These are phyloP conservation scores for Branchellion lobata DNA, from an alignment of 2,888 invertebrate species.

Conservation along the genomic window DNA sequence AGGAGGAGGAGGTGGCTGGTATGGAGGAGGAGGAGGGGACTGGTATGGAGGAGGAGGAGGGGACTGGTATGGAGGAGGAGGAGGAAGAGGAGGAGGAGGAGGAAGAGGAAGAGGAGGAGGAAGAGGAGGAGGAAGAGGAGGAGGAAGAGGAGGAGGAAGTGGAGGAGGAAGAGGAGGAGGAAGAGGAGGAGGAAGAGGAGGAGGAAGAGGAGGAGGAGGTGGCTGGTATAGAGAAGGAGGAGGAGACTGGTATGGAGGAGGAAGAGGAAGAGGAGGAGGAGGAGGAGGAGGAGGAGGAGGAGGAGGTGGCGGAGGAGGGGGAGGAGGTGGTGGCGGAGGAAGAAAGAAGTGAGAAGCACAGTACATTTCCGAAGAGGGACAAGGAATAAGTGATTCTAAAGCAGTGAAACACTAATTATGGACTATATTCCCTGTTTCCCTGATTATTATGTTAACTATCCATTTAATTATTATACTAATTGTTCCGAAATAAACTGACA, in stretches of 20 bases:
- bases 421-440: too few relatives aligned
- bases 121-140: too few relatives aligned
- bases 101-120: not conserved
- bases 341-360: constrained; percentile 1
- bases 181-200: not conserved
- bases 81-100: not conserved
- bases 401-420: too few relatives aligned
- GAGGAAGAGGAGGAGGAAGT: too few relatives aligned
- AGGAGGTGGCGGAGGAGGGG: not conserved
- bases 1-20: constrained; percentile 43
- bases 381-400: too few relatives aligned
- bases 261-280: not conserved
- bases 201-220: not conserved
- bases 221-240: not conserved
- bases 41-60: constrained; percentile 27
- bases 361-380: too few relatives aligned
- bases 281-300: not conserved
- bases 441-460: too few relatives aligned
- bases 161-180: not conserved
- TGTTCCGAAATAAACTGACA: too few relatives aligned
- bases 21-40: constrained; percentile 37
- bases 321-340: not conserved
- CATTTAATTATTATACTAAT: too few relatives aligned
- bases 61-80: not conserved
- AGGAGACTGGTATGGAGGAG: not conserved